Evolutionary conservation across 2,797 vertebrate species (phyloP), one percentile per base, ranked within the genome.

Genomic region (Cygnus olor): DNA sequence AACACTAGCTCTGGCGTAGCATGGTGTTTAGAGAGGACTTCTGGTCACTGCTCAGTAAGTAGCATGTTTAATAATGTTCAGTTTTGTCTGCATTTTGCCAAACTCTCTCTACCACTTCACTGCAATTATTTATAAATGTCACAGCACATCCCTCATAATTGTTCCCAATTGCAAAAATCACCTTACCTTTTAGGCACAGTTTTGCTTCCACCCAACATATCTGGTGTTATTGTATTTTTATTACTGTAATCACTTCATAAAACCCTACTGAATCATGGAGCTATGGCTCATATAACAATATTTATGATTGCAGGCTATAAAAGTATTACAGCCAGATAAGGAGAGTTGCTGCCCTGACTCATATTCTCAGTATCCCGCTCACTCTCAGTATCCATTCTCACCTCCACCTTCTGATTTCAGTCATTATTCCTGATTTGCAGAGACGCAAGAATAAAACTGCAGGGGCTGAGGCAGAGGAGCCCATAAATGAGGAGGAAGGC

Each of bases 111-210:
- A 30, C 65, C 7, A 20, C 42, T 85, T 89, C 69, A 72, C 53
- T 80, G 63, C 61, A 92, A 80, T 89, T 87, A 85, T 81, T 94
- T 90, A 56, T 70, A 95, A 95, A 90, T 74, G 70, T 93, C 90
- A 94, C 54, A 77, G 77, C 80, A 56, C 53, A 91, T 80, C 34
- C 28, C 54, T 91, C 38, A 22, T 54, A 88, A 92, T 57, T 85
- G n/a, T 73, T 81, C 60, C 36, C 36, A 82, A 34, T 96, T 86
- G 86, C 27, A 93, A 66, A 79, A 87, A 93, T 81, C 6, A 5
- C 82, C 38, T 72, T 85, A 27, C 28, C 69, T 92, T 92, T 73
- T 51, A 63, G 40, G 25, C 30, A 72, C 28, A 87, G 78, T 79
- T 63, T 76, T 89, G 34, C 28, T 94, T 85, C 44, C 63, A 94